Percentiles rank a stretch among this genome's conserved stretches.
These are phyloP conservation scores for Uropsilus gracilis DNA, from an alignment of 2,113 vertebrate species.

Conservation along the genomic window DNA sequence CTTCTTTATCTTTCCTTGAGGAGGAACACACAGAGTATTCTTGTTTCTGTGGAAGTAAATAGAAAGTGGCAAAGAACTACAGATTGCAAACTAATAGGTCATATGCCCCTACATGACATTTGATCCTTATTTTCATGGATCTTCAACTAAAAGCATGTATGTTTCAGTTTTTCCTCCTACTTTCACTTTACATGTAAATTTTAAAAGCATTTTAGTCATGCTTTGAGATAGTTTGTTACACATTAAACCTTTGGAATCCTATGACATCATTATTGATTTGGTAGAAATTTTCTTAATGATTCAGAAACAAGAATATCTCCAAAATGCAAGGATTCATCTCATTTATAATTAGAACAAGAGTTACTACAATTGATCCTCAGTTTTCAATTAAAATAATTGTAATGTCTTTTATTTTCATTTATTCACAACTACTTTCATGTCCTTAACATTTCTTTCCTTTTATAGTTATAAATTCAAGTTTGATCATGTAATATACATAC, in stretches of 20 bases:
- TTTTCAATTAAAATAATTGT: conserved; percentile 51
- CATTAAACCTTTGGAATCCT: conserved; percentile 17
- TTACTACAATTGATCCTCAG: neutral
- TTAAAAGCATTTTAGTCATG: neutral
- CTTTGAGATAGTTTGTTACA: conserved; percentile 36
- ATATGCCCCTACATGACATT: neutral
- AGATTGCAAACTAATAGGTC: neutral
- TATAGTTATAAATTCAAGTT: conserved; percentile 43
- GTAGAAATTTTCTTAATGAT: conserved; percentile 2
- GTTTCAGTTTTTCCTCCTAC: neutral
- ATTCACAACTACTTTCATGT: neutral
- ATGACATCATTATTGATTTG: neutral
- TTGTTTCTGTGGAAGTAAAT: neutral
- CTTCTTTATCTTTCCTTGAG: neutral
- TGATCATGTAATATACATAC: neutral
- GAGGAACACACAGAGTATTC: neutral
- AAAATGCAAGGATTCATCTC: conserved; percentile 26
- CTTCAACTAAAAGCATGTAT: neutral
- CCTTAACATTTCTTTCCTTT: conserved; percentile 10
- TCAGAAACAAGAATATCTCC: conserved; percentile 12
- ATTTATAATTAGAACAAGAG: neutral
- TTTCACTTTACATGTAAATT: neutral
- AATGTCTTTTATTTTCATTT: conserved; percentile 53
- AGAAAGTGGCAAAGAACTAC: neutral
- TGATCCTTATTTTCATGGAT: neutral